Base-by-base conservation (phyloP, 2,113 vertebrate genomes). In the Myotis lucifugus region DNA sequence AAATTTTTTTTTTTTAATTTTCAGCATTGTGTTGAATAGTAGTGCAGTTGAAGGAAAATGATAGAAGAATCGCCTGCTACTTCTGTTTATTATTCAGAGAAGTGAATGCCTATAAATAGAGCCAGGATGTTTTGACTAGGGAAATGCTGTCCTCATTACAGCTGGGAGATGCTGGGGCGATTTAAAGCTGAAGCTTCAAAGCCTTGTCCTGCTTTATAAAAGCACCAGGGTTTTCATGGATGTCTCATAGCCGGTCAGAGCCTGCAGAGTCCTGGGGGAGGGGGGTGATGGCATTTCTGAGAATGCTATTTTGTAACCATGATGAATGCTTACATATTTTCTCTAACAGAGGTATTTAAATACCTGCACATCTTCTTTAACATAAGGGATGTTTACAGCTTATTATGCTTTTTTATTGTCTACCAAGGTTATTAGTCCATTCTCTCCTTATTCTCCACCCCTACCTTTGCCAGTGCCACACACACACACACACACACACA, bases 91-190 rank as follows among this genome's bases (percentile, higher is more conserved):
- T 97, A 96, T 96, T 96, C 94, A 83, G 94, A 93, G 88, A 96
- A 91, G 79, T 66, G 82, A 96, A 67, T 34, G 67, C 90, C 95
- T 97, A 92, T 96, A 97, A 96, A 97, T 96, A 96, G 96, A 95
- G 74, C 32, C 89, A 90, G 93, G 89, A 95, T 97, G 95, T 97
- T 97, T 96, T 97, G 97, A 97, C 95, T 96, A 95, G 96, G 94
- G 84, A 96, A 95, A 94, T 95, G 90, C 97, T 89, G 95, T 96
- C 97, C 97, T 95, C 91, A 85, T 97, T 97, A 92, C 69, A 92
- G 96, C 93, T 76, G 93, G 76, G 96, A 92, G 76, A 85, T 90
- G 95, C 97, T 94, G 72, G 88, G 83, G 88, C 4, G 15, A 96
- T 91, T 95, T 90, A 91, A 97, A 92, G 96, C 95, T 64, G 81